Evolutionary conservation across 2,888 invertebrate species (phyloP).

Genomic region (Podabrus alpinus): DNA sequence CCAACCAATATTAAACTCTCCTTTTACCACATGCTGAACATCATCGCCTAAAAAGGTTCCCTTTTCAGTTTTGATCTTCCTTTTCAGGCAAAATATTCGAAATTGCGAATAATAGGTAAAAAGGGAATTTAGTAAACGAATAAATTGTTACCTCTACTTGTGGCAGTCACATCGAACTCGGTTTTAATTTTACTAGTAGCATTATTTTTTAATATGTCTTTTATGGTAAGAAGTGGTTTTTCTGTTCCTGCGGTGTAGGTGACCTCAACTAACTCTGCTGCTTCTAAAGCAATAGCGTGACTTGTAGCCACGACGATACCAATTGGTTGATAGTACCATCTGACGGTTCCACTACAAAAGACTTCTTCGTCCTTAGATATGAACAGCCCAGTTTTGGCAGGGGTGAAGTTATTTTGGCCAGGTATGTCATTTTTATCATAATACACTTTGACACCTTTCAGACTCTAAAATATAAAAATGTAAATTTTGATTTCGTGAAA

Average conservation of each 20-base stretch:
- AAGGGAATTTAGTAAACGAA: no score
- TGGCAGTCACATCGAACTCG: conserved; percentile 48
- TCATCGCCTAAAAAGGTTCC: conserved; percentile 44
- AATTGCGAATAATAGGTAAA: no score
- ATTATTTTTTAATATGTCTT: conserved; percentile 58
- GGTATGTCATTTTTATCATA: background rate
- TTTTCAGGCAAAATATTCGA: no score
- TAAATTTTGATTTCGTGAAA: background rate
- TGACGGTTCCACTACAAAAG: conserved; percentile 57
- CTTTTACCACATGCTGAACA: conserved; percentile 58
- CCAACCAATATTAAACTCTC: no score
- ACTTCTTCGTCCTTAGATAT: conserved; percentile 50
- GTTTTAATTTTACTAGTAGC: conserved; percentile 52
- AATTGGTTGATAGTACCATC: conserved; percentile 71
- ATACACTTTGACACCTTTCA: background rate
- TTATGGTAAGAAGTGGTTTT: conserved; percentile 53
- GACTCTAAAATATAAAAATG: background rate
- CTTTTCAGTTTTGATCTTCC: no score
- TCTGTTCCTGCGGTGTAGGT: no score
- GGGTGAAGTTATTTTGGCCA: conserved; percentile 38
- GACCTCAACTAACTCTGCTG: conserved; percentile 61
- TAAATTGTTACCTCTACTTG: conserved; percentile 40
- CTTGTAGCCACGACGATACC: conserved; percentile 71
- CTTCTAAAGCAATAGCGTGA: conserved; percentile 61
- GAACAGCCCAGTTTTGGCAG: conserved; percentile 57